phyloP scores from a whole-genome alignment of 2,113 vertebrate genomes.

The Protobothrops flavoviridis region DNA sequence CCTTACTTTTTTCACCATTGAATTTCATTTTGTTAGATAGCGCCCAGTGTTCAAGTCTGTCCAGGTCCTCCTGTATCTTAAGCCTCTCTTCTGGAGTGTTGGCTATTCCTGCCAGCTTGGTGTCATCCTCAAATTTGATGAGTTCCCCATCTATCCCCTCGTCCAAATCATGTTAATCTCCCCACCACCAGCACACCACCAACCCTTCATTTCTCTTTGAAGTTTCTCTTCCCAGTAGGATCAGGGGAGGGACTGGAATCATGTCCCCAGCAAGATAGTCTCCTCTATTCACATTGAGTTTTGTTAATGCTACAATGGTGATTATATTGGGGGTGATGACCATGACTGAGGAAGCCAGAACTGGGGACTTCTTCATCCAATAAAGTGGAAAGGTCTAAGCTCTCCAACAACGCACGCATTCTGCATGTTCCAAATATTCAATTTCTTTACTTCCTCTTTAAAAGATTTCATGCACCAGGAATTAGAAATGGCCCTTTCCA shows the following conservation, averaged over 20 bases:
- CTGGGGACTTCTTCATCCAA: neutral
- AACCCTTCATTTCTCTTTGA: neutral
- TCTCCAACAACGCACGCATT: neutral
- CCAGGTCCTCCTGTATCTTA: no score
- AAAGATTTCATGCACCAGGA: neutral
- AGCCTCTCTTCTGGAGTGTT: no score
- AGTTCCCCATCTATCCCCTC: no score
- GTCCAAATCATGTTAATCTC: no score
- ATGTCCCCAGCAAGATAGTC: neutral
- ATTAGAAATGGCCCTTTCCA: neutral
- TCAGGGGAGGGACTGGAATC: neutral
- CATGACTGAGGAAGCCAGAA: neutral
- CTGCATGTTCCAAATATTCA: neutral
- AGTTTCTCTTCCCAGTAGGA: neutral
- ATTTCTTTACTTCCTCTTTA: neutral
- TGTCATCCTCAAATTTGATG: no score
- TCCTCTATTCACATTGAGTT: neutral
- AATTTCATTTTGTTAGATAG: no score
- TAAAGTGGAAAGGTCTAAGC: neutral
- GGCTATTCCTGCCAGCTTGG: no score
- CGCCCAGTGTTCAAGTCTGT: no score
- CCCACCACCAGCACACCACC: neutral
- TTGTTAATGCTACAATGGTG: neutral
- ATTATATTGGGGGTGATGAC: neutral
- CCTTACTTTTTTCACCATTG: no score